Evolutionary conservation across 2,888 invertebrate species (phyloP).

Genomic region (Trichopoda pennipes): DNA sequence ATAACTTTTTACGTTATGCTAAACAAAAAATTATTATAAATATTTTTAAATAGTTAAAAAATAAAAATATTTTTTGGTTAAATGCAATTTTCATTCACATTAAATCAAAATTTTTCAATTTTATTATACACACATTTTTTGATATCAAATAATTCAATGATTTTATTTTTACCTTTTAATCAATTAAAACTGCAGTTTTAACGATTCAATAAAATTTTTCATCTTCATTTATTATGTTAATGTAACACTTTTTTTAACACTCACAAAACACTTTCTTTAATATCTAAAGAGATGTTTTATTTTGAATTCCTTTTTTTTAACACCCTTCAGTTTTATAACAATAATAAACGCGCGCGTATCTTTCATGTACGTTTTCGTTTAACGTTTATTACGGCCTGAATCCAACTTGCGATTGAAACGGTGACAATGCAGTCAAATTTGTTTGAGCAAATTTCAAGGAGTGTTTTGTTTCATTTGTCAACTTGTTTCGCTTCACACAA

Average conservation of each 20-base stretch:
- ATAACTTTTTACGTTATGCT: no score
- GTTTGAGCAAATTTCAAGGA: slow-evolving; percentile 62
- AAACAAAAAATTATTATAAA: no score
- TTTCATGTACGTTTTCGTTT: slow-evolving; percentile 51
- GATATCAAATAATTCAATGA: background rate
- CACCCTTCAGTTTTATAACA: slow-evolving; percentile 54
- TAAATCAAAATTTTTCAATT: background rate
- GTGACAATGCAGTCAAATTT: slow-evolving; percentile 55
- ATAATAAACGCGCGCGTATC: slow-evolving; percentile 63
- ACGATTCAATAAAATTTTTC: background rate
- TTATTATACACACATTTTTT: slow-evolving; percentile 5
- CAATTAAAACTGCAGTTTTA: background rate
- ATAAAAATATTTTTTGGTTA: no score
- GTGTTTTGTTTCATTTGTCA: slow-evolving; percentile 65
- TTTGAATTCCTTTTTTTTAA: slow-evolving; percentile 34
- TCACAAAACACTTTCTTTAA: slow-evolving; percentile 25
- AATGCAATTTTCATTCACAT: no score
- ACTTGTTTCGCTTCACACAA: slow-evolving; percentile 45
- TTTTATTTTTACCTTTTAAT: no score
- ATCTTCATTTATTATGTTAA: background rate
- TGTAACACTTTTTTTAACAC: slow-evolving; percentile 3
- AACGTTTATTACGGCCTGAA: slow-evolving; percentile 69
- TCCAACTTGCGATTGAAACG: slow-evolving; percentile 69
- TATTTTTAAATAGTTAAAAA: no score
- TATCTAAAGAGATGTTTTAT: slow-evolving; percentile 43